Percentiles rank a stretch among this genome's conserved stretches.
phyloP scores from a whole-genome alignment of 2,797 vertebrate species.

The Lepilemur ruficaudatus region DNA sequence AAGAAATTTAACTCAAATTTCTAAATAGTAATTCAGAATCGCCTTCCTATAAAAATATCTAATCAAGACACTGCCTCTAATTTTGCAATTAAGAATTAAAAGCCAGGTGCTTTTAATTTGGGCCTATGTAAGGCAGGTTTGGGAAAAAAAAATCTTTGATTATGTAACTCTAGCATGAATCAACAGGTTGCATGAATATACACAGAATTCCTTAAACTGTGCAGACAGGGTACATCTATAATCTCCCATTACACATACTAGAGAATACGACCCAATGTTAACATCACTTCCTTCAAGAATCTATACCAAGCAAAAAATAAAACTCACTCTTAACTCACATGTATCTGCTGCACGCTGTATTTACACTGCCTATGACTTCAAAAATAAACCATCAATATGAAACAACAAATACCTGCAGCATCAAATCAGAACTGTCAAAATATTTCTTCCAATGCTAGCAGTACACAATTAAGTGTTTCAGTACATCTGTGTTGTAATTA shows the following conservation, averaged over 20 bases:
- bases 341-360: slow-evolving; percentile 80
- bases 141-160: slow-evolving; percentile 76
- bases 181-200: slow-evolving; percentile 40
- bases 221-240: slow-evolving; percentile 59
- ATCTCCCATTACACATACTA: slow-evolving; percentile 61
- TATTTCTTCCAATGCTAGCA: slow-evolving; percentile 68
- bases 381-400: slow-evolving; percentile 79
- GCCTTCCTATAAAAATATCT: slow-evolving; percentile 62
- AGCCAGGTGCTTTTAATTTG: slow-evolving; percentile 46
- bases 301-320: slow-evolving; percentile 69
- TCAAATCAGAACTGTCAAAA: slow-evolving; percentile 70
- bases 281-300: slow-evolving; percentile 74
- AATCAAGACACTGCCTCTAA: slow-evolving; percentile 51
- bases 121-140: slow-evolving; percentile 72
- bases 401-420: slow-evolving; percentile 82
- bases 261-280: slow-evolving; percentile 71
- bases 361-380: slow-evolving; percentile 77
- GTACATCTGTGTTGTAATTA: slow-evolving; percentile 64
- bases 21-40: slow-evolving; percentile 49
- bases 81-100: slow-evolving; percentile 40
- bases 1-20: slow-evolving; percentile 57
- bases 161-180: slow-evolving; percentile 46
- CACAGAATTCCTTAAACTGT: slow-evolving; percentile 48
- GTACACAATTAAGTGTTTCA: slow-evolving; percentile 66
- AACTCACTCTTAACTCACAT: slow-evolving; percentile 79